phyloP scores from a whole-genome alignment of 2,888 invertebrate genomes.

The Julus scandinavius region DNA sequence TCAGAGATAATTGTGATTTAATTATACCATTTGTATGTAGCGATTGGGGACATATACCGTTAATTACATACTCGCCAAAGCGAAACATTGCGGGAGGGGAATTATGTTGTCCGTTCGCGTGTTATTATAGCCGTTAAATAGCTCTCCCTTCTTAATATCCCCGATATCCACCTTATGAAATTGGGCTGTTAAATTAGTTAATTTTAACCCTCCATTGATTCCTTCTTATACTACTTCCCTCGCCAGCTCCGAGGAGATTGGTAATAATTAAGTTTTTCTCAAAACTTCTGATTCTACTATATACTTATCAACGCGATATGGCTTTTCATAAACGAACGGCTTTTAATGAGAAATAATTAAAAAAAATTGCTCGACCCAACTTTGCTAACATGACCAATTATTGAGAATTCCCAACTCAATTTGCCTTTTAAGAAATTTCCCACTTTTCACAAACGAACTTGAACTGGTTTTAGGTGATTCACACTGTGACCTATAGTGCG shows the following conservation, averaged over 20 bases:
- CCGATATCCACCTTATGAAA: neutral
- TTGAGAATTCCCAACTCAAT: neutral
- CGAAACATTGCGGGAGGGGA: neutral
- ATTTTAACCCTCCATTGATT: neutral
- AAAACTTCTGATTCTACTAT: neutral
- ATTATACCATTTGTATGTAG: slow-evolving; percentile 21
- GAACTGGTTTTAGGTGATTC: too few relatives aligned
- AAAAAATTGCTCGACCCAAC: neutral
- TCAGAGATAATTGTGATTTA: slow-evolving; percentile 30
- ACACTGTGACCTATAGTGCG: too few relatives aligned
- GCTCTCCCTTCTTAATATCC: slow-evolving; percentile 21
- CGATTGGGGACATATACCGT: slow-evolving; percentile 30
- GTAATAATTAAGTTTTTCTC: slow-evolving; percentile 6
- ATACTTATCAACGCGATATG: slow-evolving; percentile 13
- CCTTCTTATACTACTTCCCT: neutral
- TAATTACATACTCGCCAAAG: slow-evolving; percentile 9
- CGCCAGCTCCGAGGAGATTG: neutral
- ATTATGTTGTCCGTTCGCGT: slow-evolving; percentile 42
- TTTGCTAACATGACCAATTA: neutral
- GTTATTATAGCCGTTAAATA: slow-evolving; percentile 14
- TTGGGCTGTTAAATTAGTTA: slow-evolving; percentile 31
- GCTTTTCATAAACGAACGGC: neutral
- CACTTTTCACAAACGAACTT: too few relatives aligned
- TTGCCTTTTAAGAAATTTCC: neutral
- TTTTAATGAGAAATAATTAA: slow-evolving; percentile 15